Evolutionary conservation across 2,888 invertebrate species (phyloP), one percentile per base, ranked within the genome.

Genomic region (Cacoxenus indagator): DNA sequence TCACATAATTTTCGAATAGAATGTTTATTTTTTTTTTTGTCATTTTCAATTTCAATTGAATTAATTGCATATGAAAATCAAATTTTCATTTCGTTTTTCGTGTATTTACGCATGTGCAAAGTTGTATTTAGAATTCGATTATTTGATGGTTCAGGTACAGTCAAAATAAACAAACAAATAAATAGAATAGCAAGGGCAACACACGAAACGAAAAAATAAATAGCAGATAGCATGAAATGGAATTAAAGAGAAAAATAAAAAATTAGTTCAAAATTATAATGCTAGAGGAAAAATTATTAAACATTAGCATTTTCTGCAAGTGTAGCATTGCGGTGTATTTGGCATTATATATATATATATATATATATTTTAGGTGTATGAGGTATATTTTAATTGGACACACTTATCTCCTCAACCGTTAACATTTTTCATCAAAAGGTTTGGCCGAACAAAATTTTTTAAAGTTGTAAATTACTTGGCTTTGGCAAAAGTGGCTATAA

Each of bases 11-110:
- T 22, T 27, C 37, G 37, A 31, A 17, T 22, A 55, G 26, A 55
- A 76, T 71, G 71, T 68, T 76, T 75, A 55, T 22, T 43, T 64
- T 73, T 67, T 67, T 70, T 73, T n/a, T n/a, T n/a, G n/a, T n/a
- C n/a, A n/a, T n/a, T n/a, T 76, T 48, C 73, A 65, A 62, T 69
- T 59, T 71, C 64, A 31, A 65, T 72, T 37, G 24, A 24, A 51
- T n/a, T n/a, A n/a, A n/a, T 71, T 61, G 64, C 51, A 64, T 68
- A 67, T 66, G 78, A 26, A 70, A 67, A 66, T 27, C 14, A 67
- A 62, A 68, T 31, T 22, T 61, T n/a, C n/a, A n/a, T n/a, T n/a
- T n/a, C n/a, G n/a, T n/a, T 67, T 69, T 67, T 59, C 61, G 59
- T 65, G 65, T 55, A 55, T 69, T 66, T 67, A 48, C 69, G 64